Base-by-base conservation (phyloP, 2,888 invertebrate species). In the Tiliacea aurago region DNA sequence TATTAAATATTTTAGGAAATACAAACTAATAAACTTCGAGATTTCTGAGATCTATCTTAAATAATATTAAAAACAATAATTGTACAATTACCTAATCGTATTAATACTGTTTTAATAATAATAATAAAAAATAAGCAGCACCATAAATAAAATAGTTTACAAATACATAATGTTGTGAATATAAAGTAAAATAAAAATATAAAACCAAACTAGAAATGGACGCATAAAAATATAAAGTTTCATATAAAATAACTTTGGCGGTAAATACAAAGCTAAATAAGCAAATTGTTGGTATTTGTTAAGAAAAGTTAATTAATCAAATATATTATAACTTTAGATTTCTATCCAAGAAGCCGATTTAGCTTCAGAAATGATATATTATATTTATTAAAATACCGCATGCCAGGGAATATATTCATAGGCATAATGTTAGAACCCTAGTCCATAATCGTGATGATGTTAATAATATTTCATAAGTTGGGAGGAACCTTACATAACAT, bases 61-160 rank as follows among this genome's bases (percentile, higher is more conserved):
- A 88, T 87, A 88, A 89, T 83, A 86, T 84, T 87, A 88, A 89
- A 88, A 89, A 84, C 74, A 82, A 78, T 81, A 84, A 84, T 84
- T 84, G 75, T 85, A 87, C 78, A 81, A 79, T 82, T 87, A 78
- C 80, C 84, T 88, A 89, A 89, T 72, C 78, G 78, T 91, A 91
- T 88, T 94, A 94, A 93, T 94, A 94, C 94, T 94, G 93, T 90
- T 91, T 86, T 84, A 82, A 84, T 75, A 73, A 87, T 84, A 82
- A 83, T 83, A 81, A 84, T 67, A 72, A 78, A 85, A 86, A 77
- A 81, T 67, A 84, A 80, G 81, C 86, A 88, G 84, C 87, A 87
- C 86, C 84, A 43, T 83, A 83, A 81, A 81, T 76, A 69, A 76
- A 61, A 62, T 67, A 64, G 71, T 74, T 76, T n/a, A 65, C 65